Base-by-base conservation (phyloP, 2,888 invertebrate genomes). In the Slavum lentiscoides region DNA sequence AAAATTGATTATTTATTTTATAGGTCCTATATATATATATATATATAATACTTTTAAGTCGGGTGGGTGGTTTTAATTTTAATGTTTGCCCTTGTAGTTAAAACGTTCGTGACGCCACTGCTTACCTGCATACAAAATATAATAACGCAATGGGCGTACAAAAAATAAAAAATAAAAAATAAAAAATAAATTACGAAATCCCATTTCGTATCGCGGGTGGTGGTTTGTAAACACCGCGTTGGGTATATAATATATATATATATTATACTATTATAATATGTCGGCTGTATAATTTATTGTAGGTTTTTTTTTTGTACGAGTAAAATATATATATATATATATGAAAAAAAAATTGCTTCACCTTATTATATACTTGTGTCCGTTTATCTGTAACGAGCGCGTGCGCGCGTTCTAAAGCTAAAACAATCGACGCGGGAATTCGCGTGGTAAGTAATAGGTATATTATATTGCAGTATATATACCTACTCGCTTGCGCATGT, bases 361-460 rank as follows among this genome's bases (percentile, higher is more conserved):
- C 58, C 66, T 58, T 19, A 67, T 58, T 75, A 58, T 39, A 66
- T n/a, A 43, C 11, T 67, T 66, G 30, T 75, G 67, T 66, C 17
- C 17, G 55, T 58, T 67, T 19, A 55, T 74, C 53, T 55, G 53
- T 74, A 43, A 39, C 49, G 15, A 30, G 30, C 30, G 30, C 30
- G 30, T 30, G 30, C 4, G 15, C 61, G 61, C 74, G 39, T 75
- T 75, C 66, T 58, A 58, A 58, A 23, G 39, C 19, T 58, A 66
- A 75, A 75, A 75, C 66, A 75, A 75, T 75, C 58, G 74, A 39
- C 58, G 39, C 66, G 74, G 49, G 58, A 58, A 75, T 75, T 75
- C 15, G 58, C 58, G 66, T 75, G 39, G 55, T 55, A 53, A 9
- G 43, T 49, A 30, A 30, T 30, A 30, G 30, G 6, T 21, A 39